Evolutionary conservation across 2,888 invertebrate species (phyloP), one percentile per base, ranked within the genome.

Genomic region (Masnerella sp.): DNA sequence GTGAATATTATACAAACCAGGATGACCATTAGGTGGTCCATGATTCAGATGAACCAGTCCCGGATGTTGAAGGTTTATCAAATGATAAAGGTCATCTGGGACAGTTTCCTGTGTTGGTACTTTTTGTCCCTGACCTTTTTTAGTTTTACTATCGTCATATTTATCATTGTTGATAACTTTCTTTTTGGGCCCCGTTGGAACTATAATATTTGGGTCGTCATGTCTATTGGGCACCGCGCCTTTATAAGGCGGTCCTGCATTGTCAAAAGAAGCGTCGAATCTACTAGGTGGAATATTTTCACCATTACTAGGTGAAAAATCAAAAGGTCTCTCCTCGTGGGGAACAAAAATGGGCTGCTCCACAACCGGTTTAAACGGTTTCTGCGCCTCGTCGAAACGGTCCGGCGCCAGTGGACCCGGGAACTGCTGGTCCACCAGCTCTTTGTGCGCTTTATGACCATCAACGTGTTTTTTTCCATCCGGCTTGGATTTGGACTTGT

Each of bases 391-490:
- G 2, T 79, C 78, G 38, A 84, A 84, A 12, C 73, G 82, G 18
- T 84, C 82, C 0, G 85, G 84, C 0, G 83, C 80, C 38, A 86
- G 51, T 0, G 86, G 85, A 3, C 85, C 85, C 2, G 82, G 85
- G 61, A 84, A 86, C 15, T 81, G 77, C 9, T 81, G 78, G 2
- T 81, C 80, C 7, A 62, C 58, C 20, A 59, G 43, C 5, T 87
- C 85, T 61, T 86, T 86, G 61, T 82, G 54, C 2, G 45, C 79
- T 30, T 87, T 87, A 0, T 78, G 14, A 2, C 79, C 69, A 5
- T 87, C 86, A 11, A 84, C 30, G 0, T 85, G 84, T 36, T 87
- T 87, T 62, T 86, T 87, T 2, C 77, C 61, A 5, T 87, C 87
- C 0, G 78, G 67, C 59, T 87, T 87, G 8, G 61, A 8, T 28